These are phyloP conservation scores for Tipula confusa DNA, from an alignment of 2,888 invertebrate genomes.

Conservation along the genomic window DNA sequence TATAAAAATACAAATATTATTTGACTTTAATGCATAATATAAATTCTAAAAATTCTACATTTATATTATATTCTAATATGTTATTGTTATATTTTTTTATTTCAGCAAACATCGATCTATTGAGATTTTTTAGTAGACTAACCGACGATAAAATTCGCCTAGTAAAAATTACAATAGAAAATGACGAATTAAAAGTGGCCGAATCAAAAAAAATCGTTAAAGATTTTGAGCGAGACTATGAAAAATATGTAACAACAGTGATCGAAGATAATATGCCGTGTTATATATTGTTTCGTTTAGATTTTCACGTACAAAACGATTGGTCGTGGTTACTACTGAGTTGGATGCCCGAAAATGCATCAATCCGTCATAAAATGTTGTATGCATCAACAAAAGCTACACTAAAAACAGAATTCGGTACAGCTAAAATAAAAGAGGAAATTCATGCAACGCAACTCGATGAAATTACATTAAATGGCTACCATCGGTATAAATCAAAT, in stretches of 20 bases:
- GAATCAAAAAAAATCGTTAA: conserved; percentile 63
- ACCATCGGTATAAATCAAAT: conserved; percentile 70
- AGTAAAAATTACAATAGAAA: conserved; percentile 79
- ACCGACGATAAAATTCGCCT: conserved; percentile 74
- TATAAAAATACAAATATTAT: neutral
- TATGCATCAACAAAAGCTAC: conserved; percentile 98
- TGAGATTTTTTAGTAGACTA: conserved; percentile 76
- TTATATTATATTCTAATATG: too few relatives aligned
- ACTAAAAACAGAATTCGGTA: conserved; percentile 92
- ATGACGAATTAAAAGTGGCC: conserved; percentile 72
- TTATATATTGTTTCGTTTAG: conserved; percentile 83
- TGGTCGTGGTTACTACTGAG: conserved; percentile 90
- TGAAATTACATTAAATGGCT: conserved; percentile 78
- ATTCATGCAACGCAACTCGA: conserved; percentile 81
- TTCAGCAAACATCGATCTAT: conserved; percentile 77
- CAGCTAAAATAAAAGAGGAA: conserved; percentile 90
- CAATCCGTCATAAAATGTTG: conserved; percentile 93
- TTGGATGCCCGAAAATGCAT: conserved; percentile 91
- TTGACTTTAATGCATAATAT: neutral
- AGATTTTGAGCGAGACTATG: conserved; percentile 83
- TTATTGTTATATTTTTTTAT: too few relatives aligned
- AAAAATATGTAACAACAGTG: conserved; percentile 65
- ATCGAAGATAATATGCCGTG: conserved; percentile 80
- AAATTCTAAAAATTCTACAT: conserved; percentile 30
- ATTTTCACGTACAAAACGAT: conserved; percentile 71